phyloP scores from a whole-genome alignment of 30 jellyfish, hydroid and myxozoan genomes.

The Aurelia aurita complex sp. Pacific region DNA sequence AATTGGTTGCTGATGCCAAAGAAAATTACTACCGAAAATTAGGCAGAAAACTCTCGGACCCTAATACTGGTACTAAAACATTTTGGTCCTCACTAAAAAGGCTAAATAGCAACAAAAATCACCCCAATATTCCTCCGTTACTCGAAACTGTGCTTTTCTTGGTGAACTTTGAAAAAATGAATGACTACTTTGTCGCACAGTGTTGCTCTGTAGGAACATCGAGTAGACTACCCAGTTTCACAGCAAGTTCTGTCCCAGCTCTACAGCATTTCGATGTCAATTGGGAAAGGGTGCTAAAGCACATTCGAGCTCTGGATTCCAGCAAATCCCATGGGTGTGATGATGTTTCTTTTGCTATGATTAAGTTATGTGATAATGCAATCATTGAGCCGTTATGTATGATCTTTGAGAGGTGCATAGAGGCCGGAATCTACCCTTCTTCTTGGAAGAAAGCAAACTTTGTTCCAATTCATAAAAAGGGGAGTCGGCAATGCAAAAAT shows the following conservation, averaged over 20 bases:
- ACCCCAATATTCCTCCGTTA: constrained; percentile 36
- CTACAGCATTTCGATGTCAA: constrained; percentile 3
- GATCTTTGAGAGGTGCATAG: too few species aligned
- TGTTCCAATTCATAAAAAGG: too few species aligned
- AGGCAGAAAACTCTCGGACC: too few species aligned
- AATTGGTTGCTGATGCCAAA: too few species aligned
- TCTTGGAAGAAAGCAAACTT: too few species aligned
- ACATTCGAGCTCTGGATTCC: not conserved
- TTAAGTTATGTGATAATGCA: constrained; percentile 8
- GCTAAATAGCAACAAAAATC: constrained; percentile 4
- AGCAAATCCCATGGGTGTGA: not conserved
- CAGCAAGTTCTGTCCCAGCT: constrained; percentile 1
- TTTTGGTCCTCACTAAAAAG: too few species aligned
- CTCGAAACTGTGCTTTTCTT: constrained; percentile 31
- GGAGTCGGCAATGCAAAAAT: too few species aligned
- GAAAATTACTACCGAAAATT: too few species aligned
- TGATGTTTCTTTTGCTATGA: not conserved
- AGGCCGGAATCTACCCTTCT: too few species aligned
- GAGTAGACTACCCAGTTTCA: not conserved
- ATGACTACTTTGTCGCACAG: too few species aligned
- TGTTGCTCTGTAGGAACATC: not conserved
- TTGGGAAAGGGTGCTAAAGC: constrained; percentile 2
- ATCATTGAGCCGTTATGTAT: not conserved
- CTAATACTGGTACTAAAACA: too few species aligned
- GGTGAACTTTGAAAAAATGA: too few species aligned